Base-by-base conservation (phyloP, 2,113 vertebrate genomes). In the Odontesthes bonariensis region DNA sequence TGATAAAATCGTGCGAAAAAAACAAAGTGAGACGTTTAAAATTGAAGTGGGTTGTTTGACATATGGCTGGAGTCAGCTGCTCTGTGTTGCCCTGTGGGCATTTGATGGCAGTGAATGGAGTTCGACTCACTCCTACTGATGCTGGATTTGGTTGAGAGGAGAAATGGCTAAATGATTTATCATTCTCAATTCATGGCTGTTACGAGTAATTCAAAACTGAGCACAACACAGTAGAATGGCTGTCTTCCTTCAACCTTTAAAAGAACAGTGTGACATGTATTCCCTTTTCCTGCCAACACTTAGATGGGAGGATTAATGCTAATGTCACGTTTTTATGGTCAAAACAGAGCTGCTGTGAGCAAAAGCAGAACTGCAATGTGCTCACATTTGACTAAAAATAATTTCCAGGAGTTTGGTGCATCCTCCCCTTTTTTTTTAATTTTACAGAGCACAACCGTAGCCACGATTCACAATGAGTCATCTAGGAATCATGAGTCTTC, bases 401-500 rank as follows among this genome's bases (percentile, higher is more conserved):
- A 20, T 46, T 35, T 33, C 7, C 31, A 10, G 46, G 16, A 44
- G 19, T 33, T 49, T 59, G 57, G 75, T 56, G 55, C 64, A 44
- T 51, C 20, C 22, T 27, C 20, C 12, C 65, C 23, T 14, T 2
- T 71, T 2, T 71, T 76, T 62, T 75, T 52, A 62, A 75, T 72
- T 77, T 71, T 58, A 22, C 49, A 40, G 42, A 9, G 57, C 73
- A 66, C 53, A 75, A 61, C 49, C 46, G 27, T n/a, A 69, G 32
- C 70, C 46, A 52, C 80, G 87, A 88, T 61, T 89, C 82, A 81
- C 19, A 38, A 14, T 80, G 84, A 86, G 67, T 86, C 75, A 83
- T 77, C 23, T 4, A 57, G 63, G 16, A 77, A 61, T 59, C 72
- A 56, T 52, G 69, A 69, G 54, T 55, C 42, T 38, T 57, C 22